These are phyloP conservation scores for Macropus fuliginosus DNA, from an alignment of 2,797 vertebrate genomes.

Conservation along the genomic window DNA sequence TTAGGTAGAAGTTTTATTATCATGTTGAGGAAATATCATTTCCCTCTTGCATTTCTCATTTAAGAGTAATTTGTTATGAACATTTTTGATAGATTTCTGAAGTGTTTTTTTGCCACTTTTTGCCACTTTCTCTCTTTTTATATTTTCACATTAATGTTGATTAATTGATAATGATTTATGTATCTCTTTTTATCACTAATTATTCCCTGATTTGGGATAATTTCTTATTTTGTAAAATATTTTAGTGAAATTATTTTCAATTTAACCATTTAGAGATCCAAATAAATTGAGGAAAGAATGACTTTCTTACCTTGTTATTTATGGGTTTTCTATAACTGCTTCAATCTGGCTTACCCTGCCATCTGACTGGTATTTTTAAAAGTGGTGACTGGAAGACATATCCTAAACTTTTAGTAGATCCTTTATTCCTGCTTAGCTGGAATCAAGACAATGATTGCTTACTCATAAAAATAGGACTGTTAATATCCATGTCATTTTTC, in stretches of 20 bases:
- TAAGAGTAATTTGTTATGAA: neutral
- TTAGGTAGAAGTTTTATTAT: neutral
- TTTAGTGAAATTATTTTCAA: neutral
- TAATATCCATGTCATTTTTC: conserved; percentile 47
- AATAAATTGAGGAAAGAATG: neutral
- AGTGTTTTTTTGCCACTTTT: neutral
- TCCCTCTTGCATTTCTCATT: neutral
- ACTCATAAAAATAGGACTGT: neutral
- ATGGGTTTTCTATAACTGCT: neutral
- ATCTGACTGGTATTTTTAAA: neutral
- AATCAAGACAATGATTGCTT: neutral
- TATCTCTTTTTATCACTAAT: neutral
- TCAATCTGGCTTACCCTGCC: neutral
- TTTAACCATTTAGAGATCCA: neutral
- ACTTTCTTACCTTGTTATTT: neutral
- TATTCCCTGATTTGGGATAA: neutral
- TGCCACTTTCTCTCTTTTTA: neutral
- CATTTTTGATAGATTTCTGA: neutral
- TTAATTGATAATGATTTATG: neutral
- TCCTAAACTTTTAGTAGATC: neutral
- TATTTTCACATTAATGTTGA: neutral
- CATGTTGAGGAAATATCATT: neutral
- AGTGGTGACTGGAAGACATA: neutral
- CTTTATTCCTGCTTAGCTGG: neutral
- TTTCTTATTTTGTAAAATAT: neutral